A percentile compares a stretch with the other conserved stretches of the same genome.
These are phyloP conservation scores for Scaptomyza reducta DNA, from an alignment of 2,888 invertebrate species.

Conservation along the genomic window DNA sequence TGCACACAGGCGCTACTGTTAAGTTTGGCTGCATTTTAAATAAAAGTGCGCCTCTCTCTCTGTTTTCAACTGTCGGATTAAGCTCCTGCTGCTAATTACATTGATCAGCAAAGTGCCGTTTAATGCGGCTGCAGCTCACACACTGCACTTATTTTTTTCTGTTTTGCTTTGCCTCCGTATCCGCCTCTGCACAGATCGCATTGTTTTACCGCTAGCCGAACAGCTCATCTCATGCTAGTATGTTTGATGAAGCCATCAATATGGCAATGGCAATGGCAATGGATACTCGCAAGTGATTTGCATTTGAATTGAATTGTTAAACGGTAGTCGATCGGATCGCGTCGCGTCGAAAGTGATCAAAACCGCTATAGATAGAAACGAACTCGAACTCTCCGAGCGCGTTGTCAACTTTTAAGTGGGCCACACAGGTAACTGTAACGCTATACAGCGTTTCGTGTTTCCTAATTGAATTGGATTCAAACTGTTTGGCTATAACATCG, in stretches of 20 bases:
- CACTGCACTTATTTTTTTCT: constrained; percentile 36
- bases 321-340: constrained; percentile 69
- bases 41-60: not conserved
- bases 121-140: constrained; percentile 41
- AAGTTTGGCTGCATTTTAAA: not conserved
- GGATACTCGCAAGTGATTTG: constrained; percentile 66
- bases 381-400: constrained; percentile 10
- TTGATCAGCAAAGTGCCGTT: constrained; percentile 76
- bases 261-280: constrained; percentile 37
- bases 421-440: constrained; percentile 45
- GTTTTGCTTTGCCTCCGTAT: constrained; percentile 34
- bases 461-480: constrained; percentile 60
- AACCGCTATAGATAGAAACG: constrained; percentile 68
- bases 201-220: constrained; percentile 58
- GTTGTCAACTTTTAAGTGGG: constrained; percentile 57
- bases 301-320: constrained; percentile 76
- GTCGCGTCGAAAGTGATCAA: constrained; percentile 68
- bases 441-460: constrained; percentile 53
- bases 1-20: constrained; percentile 8
- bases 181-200: constrained; percentile 36
- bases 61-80: constrained; percentile 16
- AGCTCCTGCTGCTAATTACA: constrained; percentile 59
- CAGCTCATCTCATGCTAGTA: constrained; percentile 34
- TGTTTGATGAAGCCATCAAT: constrained; percentile 53
- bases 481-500: constrained; percentile 35